Evolutionary conservation across 1,140 invertebrate species (phyloP).

Genomic region (Procambarus clarkii): DNA sequence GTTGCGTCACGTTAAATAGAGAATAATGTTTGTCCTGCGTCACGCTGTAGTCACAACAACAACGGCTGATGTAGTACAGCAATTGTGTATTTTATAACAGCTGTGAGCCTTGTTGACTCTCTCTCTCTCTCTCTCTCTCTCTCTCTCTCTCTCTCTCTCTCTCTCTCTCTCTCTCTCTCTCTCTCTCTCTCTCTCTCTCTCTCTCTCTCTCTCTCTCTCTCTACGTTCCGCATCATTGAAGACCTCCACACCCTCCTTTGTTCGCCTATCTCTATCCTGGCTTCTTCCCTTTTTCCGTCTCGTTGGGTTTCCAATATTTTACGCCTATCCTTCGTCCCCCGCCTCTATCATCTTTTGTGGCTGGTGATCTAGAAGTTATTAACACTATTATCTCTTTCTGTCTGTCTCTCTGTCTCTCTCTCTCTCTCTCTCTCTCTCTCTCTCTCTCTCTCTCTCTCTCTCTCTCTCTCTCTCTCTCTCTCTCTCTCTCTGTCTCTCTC

Average conservation of each 20-base stretch:
- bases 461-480: conserved; percentile 28
- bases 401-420: background rate
- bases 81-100: too few species aligned
- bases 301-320: conserved; percentile 8
- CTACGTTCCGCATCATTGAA: background rate
- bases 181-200: background rate
- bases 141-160: background rate
- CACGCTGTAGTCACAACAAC: too few species aligned
- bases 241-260: background rate
- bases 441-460: conserved; percentile 29
- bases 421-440: conserved; percentile 1
- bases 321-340: background rate
- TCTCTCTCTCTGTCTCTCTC: background rate
- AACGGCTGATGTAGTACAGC: too few species aligned
- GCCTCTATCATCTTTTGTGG: background rate
- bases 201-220: background rate
- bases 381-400: background rate
- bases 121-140: background rate
- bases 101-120: background rate
- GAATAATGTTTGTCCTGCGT: too few species aligned
- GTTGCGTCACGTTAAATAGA: too few species aligned
- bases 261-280: background rate
- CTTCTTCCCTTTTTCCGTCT: background rate
- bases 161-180: background rate
- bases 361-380: conserved; percentile 9